A percentile compares a stretch with the other conserved stretches of the same genome.
Evolutionary conservation across 2,797 vertebrate genomes (phyloP).

Genomic region (Peromyscus nudipes): DNA sequence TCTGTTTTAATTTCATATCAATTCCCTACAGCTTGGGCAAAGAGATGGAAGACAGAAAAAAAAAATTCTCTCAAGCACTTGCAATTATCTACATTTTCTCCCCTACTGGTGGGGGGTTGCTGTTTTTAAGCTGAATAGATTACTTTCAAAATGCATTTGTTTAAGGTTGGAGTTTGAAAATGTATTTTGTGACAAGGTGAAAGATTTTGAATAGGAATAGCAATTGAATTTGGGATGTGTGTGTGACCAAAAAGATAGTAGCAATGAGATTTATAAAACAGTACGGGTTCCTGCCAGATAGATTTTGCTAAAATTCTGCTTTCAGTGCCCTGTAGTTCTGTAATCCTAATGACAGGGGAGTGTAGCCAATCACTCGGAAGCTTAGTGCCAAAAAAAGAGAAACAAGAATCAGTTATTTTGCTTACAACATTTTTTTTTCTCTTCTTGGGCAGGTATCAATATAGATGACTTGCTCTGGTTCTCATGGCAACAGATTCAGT

Average conservation of each 20-base stretch:
- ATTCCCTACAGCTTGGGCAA: slow-evolving; percentile 59
- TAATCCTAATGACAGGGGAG: neutral
- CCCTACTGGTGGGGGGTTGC: neutral
- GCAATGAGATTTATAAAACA: slow-evolving; percentile 25
- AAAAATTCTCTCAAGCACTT: slow-evolving; percentile 24
- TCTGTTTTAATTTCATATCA: slow-evolving; percentile 83
- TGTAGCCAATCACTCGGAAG: neutral
- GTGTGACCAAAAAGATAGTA: neutral
- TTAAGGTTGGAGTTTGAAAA: slow-evolving; percentile 42
- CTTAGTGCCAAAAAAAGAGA: neutral
- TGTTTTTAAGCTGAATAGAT: slow-evolving; percentile 57
- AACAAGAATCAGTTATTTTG: neutral
- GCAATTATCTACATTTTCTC: neutral
- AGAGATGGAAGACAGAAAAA: slow-evolving; percentile 2
- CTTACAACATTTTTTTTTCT: neutral
- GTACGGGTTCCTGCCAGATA: neutral
- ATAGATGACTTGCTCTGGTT: neutral
- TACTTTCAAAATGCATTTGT: slow-evolving; percentile 17
- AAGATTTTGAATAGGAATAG: slow-evolving; percentile 61
- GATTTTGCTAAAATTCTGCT: slow-evolving; percentile 32
- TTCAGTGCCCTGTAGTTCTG: neutral
- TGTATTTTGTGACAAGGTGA: neutral
- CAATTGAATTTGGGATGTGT: slow-evolving; percentile 42
- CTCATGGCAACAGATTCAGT: neutral
- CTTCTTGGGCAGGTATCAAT: neutral